Evolutionary conservation across 2,113 vertebrate species (phyloP).

Genomic region (rat (Rattus norvegicus)): GRCr8 NC_086029.1:75498001-75498500

Average conservation of each 20-base stretch:
- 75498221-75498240: neutral
- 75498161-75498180: neutral
- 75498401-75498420: slow-evolving; percentile 27
- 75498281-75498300: neutral
- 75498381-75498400: neutral
- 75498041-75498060: too few species aligned
- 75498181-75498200: neutral
- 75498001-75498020: neutral
- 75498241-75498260: neutral
- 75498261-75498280: neutral
- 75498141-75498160: neutral
- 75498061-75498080: too few species aligned
- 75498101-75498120: too few species aligned
- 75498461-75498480: neutral
- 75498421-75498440: neutral
- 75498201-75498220: neutral
- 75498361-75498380: neutral
- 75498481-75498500: neutral
- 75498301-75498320: neutral
- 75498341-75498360: slow-evolving; percentile 13
- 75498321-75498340: neutral
- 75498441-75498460: neutral
- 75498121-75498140: neutral
- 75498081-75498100: too few species aligned
- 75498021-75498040: neutral